These are phyloP conservation scores for Tetheella fluctuosa DNA, from an alignment of 2,888 invertebrate genomes.

Conservation along the genomic window DNA sequence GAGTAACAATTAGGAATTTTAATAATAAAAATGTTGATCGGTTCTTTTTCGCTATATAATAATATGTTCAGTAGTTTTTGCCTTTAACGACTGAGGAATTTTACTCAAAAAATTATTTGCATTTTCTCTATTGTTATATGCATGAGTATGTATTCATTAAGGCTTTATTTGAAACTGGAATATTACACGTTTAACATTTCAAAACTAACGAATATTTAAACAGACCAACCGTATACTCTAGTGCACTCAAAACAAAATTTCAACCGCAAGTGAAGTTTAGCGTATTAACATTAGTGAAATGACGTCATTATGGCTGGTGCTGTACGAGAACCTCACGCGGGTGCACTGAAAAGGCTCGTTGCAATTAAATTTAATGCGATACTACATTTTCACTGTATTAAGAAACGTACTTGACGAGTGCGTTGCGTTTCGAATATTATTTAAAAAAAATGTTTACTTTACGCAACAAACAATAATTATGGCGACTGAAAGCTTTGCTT, in stretches of 20 bases:
- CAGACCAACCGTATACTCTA: conserved; percentile 20
- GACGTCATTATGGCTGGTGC: conserved; percentile 54
- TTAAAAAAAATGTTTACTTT: conserved; percentile 5
- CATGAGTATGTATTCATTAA: neutral
- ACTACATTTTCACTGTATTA: conserved; percentile 52
- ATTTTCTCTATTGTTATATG: neutral
- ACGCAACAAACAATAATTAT: neutral
- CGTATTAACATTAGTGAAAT: conserved; percentile 56
- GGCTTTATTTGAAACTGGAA: neutral
- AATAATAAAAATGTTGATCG: no score
- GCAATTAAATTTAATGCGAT: conserved; percentile 63
- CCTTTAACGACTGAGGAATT: no score
- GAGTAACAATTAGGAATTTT: no score
- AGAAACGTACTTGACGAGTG: conserved; percentile 26
- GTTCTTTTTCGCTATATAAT: no score
- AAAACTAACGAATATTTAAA: conserved; percentile 14
- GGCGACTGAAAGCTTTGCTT: no score
- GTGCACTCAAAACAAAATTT: conserved; percentile 20
- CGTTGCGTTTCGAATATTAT: conserved; percentile 24
- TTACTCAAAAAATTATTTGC: neutral
- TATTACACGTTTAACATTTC: conserved; percentile 1
- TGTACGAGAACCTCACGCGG: conserved; percentile 18
- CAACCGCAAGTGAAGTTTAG: conserved; percentile 34
- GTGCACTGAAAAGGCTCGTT: conserved; percentile 51
- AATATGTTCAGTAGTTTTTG: no score